Evolutionary conservation across 2,797 vertebrate species (phyloP).

Genomic region (Trematomus bernacchii): DNA sequence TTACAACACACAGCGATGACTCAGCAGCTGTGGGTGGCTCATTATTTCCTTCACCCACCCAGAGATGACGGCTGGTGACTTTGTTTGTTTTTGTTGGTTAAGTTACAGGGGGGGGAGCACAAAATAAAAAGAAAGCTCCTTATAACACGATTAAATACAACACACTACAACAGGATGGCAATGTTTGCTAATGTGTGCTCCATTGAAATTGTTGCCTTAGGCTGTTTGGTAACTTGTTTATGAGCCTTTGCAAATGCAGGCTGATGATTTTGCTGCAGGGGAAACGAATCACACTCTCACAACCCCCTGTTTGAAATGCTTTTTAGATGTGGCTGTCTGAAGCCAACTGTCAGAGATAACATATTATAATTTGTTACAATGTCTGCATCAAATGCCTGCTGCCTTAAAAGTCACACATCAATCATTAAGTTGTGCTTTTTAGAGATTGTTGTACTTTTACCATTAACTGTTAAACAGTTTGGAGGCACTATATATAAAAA

Average conservation of each 20-base stretch:
- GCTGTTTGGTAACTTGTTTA: slow-evolving; percentile 23
- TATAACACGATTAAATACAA: slow-evolving; percentile 26
- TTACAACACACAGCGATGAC: slow-evolving; percentile 53
- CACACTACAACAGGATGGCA: slow-evolving; percentile 16
- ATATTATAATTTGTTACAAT: background rate
- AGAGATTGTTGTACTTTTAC: background rate
- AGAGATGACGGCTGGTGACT: slow-evolving; percentile 51
- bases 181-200: slow-evolving; percentile 13
- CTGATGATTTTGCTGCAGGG: slow-evolving; percentile 20
- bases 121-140: slow-evolving; percentile 41
- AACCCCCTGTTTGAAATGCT: background rate
- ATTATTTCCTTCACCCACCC: slow-evolving; percentile 69
- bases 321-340: slow-evolving; percentile 14
- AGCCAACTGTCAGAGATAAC: background rate
- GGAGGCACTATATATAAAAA: background rate
- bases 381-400: background rate
- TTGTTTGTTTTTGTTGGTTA: slow-evolving; percentile 60
- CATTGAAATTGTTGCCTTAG: slow-evolving; percentile 3
- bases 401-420: slow-evolving; percentile 6
- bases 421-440: background rate
- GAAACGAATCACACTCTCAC: slow-evolving; percentile 22
- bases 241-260: slow-evolving; percentile 27
- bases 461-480: background rate
- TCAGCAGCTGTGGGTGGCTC: slow-evolving; percentile 66
- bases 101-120: slow-evolving; percentile 3